phyloP scores from a whole-genome alignment of 2,888 invertebrate genomes.

The Campaea margaritaria region DNA sequence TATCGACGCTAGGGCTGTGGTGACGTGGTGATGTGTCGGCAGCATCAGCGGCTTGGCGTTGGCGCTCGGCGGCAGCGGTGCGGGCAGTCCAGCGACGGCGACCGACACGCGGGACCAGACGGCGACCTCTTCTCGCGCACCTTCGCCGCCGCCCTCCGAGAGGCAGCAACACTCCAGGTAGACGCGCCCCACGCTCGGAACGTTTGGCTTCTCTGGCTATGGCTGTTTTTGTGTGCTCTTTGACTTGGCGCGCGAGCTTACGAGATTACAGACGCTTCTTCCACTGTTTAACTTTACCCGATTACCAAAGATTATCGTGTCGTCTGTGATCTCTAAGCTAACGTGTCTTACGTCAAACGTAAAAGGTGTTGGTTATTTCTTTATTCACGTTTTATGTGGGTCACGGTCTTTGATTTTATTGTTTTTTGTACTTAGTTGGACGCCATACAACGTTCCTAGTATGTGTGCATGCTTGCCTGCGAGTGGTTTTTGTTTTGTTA shows the following conservation, averaged over 20 bases:
- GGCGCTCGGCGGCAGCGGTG: constrained; percentile 82
- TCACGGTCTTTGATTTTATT: constrained; percentile 59
- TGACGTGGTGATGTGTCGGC: constrained; percentile 84
- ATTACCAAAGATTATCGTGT: constrained; percentile 17
- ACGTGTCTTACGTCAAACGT: constrained; percentile 57
- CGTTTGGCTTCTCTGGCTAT: constrained; percentile 74
- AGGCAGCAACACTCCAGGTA: constrained; percentile 83
- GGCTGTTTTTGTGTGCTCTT: constrained; percentile 61
- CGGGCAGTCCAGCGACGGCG: constrained; percentile 70
- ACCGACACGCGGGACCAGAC: constrained; percentile 69
- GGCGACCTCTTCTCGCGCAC: constrained; percentile 76
- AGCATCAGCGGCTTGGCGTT: constrained; percentile 85
- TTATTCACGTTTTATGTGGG: constrained; percentile 57
- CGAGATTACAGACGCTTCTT: constrained; percentile 16
- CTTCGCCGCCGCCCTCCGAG: constrained; percentile 78
- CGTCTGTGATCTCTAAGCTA: constrained; percentile 50
- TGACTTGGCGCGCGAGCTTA: constrained; percentile 56
- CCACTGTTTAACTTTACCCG: constrained; percentile 6
- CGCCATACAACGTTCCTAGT: constrained; percentile 69
- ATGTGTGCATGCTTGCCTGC: constrained; percentile 81
- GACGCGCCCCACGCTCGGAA: constrained; percentile 76
- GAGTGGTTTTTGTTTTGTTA: constrained; percentile 61
- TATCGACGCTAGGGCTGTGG: constrained; percentile 76
- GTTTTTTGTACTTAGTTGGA: constrained; percentile 44
- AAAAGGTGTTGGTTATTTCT: constrained; percentile 70